A percentile compares a stretch with the other conserved stretches of the same genome.
phyloP scores from a whole-genome alignment of 2,797 vertebrate genomes.

The Poecilia wingei region DNA sequence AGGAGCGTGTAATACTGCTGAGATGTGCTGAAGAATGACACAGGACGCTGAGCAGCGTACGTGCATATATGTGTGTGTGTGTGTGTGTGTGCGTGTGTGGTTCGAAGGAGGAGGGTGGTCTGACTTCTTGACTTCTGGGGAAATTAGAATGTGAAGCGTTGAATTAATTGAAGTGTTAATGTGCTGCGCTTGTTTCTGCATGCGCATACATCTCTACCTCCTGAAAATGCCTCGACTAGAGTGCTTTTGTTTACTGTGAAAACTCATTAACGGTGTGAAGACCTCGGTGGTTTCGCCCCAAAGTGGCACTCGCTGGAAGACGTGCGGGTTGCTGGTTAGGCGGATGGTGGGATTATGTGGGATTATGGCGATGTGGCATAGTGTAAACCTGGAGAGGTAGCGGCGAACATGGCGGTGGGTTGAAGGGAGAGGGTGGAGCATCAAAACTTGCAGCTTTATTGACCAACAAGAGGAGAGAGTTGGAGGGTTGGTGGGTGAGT shows the following conservation, averaged over 20 bases:
- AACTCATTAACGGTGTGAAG: constrained; percentile 73
- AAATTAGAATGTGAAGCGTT: constrained; percentile 70
- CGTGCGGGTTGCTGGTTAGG: constrained; percentile 23
- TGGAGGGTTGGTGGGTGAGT: neutral
- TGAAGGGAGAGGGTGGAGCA: neutral
- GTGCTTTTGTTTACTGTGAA: constrained; percentile 74
- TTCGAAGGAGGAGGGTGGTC: constrained; percentile 30
- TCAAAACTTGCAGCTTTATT: constrained; percentile 32
- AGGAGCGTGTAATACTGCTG: constrained; percentile 54
- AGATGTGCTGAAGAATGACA: constrained; percentile 43
- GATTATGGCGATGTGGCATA: constrained; percentile 42
- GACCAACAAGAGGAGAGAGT: constrained; percentile 34
- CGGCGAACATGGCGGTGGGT: neutral
- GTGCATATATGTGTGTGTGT: constrained; percentile 10
- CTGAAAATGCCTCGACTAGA: constrained; percentile 41
- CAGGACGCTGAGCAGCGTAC: constrained; percentile 19
- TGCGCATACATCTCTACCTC: constrained; percentile 24
- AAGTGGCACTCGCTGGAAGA: constrained; percentile 52
- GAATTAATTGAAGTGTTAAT: constrained; percentile 82
- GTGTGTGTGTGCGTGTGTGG: constrained; percentile 27
- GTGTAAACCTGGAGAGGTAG: constrained; percentile 20
- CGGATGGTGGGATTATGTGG: neutral
- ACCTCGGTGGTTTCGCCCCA: constrained; percentile 65
- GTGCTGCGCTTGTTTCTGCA: constrained; percentile 69
- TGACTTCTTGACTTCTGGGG: constrained; percentile 65